Evolutionary conservation across 2,113 vertebrate genomes (phyloP).

Genomic region (Australoheros scitulus): DNA sequence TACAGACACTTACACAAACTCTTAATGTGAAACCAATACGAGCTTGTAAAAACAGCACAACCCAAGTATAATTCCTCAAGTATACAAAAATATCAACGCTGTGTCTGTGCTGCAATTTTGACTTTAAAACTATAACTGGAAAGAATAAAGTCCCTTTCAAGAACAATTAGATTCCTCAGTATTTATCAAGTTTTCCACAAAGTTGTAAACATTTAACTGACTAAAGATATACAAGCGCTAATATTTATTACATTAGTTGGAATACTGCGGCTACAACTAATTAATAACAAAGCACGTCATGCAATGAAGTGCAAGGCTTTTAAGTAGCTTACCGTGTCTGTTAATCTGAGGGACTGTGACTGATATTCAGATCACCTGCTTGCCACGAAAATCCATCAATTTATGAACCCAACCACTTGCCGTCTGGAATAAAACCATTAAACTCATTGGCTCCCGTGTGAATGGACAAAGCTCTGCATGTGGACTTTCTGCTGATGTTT

Average conservation of each 20-base stretch:
- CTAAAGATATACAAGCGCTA: not conserved
- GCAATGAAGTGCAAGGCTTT: not conserved
- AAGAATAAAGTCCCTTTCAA: not conserved
- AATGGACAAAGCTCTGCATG: not conserved
- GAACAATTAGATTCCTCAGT: not conserved
- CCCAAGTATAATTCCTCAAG: not conserved
- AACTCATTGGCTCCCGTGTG: not conserved
- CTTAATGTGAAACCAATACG: not conserved
- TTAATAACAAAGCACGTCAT: not conserved
- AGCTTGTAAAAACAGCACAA: not conserved
- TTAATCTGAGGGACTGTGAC: not conserved
- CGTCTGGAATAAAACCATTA: not conserved
- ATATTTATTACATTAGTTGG: not conserved
- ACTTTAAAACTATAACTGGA: not conserved
- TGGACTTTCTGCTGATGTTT: slow-evolving; percentile 33
- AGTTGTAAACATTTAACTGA: not conserved
- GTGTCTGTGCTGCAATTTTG: not conserved
- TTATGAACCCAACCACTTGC: not conserved
- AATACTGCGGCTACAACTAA: not conserved
- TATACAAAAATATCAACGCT: not conserved
- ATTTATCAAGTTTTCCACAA: not conserved
- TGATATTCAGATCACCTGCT: not conserved
- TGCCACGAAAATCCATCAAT: slow-evolving; percentile 11
- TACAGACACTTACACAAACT: not conserved
- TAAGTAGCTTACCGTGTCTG: slow-evolving; percentile 51